These are phyloP conservation scores for Oreochromis mossambicus DNA, from an alignment of 2,797 vertebrate genomes.

Conservation along the genomic window DNA sequence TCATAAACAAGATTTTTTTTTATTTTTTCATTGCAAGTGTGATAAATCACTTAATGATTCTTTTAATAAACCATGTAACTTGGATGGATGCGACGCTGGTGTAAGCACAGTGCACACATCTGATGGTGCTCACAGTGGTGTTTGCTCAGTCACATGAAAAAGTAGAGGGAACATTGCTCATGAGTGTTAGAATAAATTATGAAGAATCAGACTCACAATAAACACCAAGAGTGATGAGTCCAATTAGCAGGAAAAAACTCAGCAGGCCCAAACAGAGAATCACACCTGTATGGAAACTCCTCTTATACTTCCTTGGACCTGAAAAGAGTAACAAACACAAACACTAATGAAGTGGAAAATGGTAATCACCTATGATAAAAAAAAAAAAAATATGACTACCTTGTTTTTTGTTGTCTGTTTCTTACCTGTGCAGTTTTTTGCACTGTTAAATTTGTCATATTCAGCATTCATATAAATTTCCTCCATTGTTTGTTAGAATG, in stretches of 20 bases:
- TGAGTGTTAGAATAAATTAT: too few relatives aligned
- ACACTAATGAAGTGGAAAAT: not conserved
- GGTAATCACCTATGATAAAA: too few relatives aligned
- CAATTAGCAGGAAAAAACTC: not conserved
- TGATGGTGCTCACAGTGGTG: too few relatives aligned
- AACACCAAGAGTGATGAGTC: not conserved
- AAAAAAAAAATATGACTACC: too few relatives aligned
- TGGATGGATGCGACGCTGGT: too few relatives aligned
- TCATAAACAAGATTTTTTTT: too few relatives aligned
- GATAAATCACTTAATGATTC: too few relatives aligned
- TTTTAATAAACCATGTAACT: too few relatives aligned
- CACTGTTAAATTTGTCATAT: rapidly evolving
- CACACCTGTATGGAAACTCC: not conserved
- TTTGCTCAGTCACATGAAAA: too few relatives aligned
- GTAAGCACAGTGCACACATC: too few relatives aligned
- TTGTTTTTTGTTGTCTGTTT: not conserved
- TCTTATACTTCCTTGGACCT: not conserved
- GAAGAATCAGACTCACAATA: constrained; percentile 11
- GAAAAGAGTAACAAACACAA: not conserved
- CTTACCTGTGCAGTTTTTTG: not conserved
- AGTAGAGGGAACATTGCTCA: too few relatives aligned
- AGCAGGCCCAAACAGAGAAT: not conserved
- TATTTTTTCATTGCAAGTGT: too few relatives aligned
- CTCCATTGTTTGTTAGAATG: not conserved
- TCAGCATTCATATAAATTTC: not conserved